Evolutionary conservation across 2,797 vertebrate genomes (phyloP).

Genomic region (Allobates femoralis): DNA sequence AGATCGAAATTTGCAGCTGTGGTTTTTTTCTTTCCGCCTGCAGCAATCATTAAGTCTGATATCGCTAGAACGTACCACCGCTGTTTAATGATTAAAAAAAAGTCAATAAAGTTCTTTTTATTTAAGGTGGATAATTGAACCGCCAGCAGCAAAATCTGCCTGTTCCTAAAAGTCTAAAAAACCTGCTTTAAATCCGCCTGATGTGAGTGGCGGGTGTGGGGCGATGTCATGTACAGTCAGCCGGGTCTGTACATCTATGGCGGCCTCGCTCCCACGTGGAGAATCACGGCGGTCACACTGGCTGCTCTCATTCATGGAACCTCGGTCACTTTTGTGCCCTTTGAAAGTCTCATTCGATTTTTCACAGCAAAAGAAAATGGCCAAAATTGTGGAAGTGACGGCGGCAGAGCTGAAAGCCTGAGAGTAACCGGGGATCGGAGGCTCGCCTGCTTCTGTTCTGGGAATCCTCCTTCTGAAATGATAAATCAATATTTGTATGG

Average conservation of each 20-base stretch:
- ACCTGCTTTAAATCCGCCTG: not conserved
- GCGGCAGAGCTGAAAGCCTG: not conserved
- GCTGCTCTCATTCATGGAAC: no score
- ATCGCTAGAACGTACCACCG: not conserved
- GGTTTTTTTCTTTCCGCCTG: not conserved
- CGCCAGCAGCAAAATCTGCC: not conserved
- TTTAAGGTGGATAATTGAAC: not conserved
- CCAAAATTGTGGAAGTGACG: not conserved
- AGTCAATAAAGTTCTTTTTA: conserved; percentile 30
- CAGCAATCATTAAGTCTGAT: not conserved
- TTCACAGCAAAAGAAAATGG: not conserved
- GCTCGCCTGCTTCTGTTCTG: not conserved
- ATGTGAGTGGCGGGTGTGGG: not conserved
- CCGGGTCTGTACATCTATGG: not conserved
- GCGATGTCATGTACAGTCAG: not conserved
- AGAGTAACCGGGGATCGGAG: not conserved
- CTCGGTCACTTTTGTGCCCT: not conserved
- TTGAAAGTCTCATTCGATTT: not conserved
- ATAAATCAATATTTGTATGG: conserved; percentile 27
- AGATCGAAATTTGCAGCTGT: not conserved
- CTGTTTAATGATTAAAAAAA: conserved; percentile 23
- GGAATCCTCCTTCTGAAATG: conserved; percentile 8
- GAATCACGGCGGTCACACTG: not conserved
- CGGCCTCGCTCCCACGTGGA: not conserved
- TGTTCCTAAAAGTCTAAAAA: not conserved